Base-by-base conservation (phyloP, 2,888 invertebrate genomes). In the Dexiosoma caninum region DNA sequence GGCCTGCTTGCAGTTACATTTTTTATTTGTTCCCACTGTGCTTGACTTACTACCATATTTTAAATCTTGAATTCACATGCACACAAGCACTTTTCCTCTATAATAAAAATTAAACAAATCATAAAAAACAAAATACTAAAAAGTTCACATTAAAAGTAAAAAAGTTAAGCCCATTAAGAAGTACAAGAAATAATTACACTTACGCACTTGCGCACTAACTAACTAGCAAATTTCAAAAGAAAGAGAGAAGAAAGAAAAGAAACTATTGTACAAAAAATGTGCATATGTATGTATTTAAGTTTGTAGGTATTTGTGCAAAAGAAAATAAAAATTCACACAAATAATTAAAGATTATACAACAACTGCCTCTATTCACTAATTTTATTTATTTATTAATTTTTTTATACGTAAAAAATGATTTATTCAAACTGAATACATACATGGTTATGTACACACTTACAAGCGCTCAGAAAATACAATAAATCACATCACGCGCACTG, bases 171-270 rank as follows among this genome's bases (percentile, higher is more conserved):
- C 44, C 55, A 78, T 64, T 21, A 37, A 32, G 55, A 16, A 9
- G 2, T n/a, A 72, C 62, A 69, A 74, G 21, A 75, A 30, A n/a
- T 40, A 57, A 37, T 57, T 55, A 75, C 37, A 51, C 62, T 71
- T 55, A 69, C 70, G 75, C 69, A 66, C 70, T 70, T 76, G 64
- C 59, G 62, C 40, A 55, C 21, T 44, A 44, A 44, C 42, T 42
- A 57, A 78, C n/a, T n/a, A n/a, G n/a, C n/a, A n/a, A n/a, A n/a
- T n/a, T 75, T 35, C 14, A 64, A 69, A 66, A 40, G 55, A 77
- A 77, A 70, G 69, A 53, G 64, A 79, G 69, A 74, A 46, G 30
- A 69, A 69, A 27, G 5, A 53, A 64, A 46, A 27, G 2, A 40
- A 30, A 64, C 35, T n/a, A 27, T 44, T 32, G 42, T 27, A 23